Conservation (phyloP, 1,140 invertebrate species). For the Cylas formicarius region DNA sequence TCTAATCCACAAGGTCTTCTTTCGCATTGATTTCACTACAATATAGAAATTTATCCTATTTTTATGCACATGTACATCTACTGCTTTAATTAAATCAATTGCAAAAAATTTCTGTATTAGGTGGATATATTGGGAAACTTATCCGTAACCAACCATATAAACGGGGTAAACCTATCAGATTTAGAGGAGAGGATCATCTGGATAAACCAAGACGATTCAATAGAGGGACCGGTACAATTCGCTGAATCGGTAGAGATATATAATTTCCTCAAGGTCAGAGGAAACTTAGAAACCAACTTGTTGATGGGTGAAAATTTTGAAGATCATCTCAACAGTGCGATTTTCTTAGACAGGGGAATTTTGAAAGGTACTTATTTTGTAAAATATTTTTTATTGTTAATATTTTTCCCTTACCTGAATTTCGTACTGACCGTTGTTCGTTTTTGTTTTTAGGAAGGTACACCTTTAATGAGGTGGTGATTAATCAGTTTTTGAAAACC, state of each 20-base stretch:
- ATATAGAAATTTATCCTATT: too few species aligned
- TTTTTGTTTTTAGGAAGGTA: constrained; percentile 21
- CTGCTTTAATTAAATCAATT: too few species aligned
- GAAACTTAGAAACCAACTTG: constrained; percentile 24
- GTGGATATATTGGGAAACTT: constrained; percentile 32
- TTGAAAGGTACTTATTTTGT: constrained; percentile 17
- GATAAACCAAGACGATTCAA: constrained; percentile 26
- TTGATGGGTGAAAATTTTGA: constrained; percentile 27
- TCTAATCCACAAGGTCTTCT: too few species aligned
- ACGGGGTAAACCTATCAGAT: constrained; percentile 27
- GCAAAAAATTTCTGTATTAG: constrained; percentile 13
- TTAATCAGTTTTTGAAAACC: constrained; percentile 24
- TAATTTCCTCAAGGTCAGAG: constrained; percentile 26
- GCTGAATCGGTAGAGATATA: constrained; percentile 19
- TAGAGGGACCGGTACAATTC: constrained; percentile 30
- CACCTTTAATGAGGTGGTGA: constrained; percentile 23
- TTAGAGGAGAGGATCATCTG: constrained; percentile 28
- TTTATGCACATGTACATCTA: background rate
- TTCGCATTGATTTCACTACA: too few species aligned
- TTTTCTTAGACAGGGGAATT: constrained; percentile 31
- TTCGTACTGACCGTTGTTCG: background rate
- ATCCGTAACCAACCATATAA: constrained; percentile 21
- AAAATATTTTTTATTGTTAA: background rate
- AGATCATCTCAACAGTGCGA: constrained; percentile 26
- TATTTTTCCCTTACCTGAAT: constrained; percentile 7